Evolutionary conservation across 2,888 invertebrate genomes (phyloP).

Genomic region (Agriotes lineatus): DNA sequence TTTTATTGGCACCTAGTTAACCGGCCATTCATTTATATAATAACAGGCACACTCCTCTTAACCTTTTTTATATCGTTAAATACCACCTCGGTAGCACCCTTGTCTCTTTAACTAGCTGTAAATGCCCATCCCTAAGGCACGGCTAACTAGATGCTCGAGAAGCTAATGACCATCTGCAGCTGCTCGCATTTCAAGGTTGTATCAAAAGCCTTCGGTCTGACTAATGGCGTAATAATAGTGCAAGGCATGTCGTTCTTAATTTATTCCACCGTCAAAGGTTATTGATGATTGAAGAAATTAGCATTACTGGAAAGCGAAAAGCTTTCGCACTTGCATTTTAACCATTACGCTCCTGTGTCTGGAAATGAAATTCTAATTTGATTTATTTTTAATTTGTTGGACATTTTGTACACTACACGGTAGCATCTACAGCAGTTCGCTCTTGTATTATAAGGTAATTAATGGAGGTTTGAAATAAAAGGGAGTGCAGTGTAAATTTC

Average conservation of each 20-base stretch:
- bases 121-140: constrained; percentile 46
- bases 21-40: constrained; percentile 25
- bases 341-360: not conserved
- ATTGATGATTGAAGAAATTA: constrained; percentile 3
- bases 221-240: constrained; percentile 42
- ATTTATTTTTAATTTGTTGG: not conserved
- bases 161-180: constrained; percentile 44
- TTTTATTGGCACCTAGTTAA: constrained; percentile 15
- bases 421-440: not conserved
- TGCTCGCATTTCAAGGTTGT: constrained; percentile 37
- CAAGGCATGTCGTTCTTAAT: constrained; percentile 33
- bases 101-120: constrained; percentile 49
- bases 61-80: constrained; percentile 41
- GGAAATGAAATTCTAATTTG: not conserved
- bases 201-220: constrained; percentile 29
- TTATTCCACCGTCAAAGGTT: constrained; percentile 24
- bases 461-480: constrained; percentile 8
- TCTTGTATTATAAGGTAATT: not conserved
- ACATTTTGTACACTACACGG: not conserved
- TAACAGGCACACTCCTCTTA: constrained; percentile 35
- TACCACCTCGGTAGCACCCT: constrained; percentile 51
- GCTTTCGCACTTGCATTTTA: too few species aligned
- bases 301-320: not conserved
- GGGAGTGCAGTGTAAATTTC: constrained; percentile 6
- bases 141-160: constrained; percentile 39